A percentile compares a stretch with the other conserved stretches of the same genome.
These are phyloP conservation scores for Synergus laeviventris DNA, from an alignment of 2,888 invertebrate genomes.

Conservation along the genomic window DNA sequence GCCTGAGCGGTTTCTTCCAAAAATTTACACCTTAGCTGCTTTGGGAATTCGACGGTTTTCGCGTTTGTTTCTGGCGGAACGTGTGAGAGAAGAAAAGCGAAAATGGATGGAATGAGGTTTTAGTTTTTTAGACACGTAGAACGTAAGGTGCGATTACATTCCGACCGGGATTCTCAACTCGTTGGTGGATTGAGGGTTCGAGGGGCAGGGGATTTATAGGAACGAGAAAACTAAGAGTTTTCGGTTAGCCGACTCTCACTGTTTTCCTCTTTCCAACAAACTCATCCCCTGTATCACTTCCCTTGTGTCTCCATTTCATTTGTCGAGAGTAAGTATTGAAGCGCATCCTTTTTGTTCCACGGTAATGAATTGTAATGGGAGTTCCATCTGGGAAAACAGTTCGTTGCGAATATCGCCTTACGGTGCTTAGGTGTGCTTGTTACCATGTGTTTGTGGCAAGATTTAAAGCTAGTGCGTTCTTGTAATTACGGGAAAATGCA, in stretches of 20 bases:
- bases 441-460: neutral
- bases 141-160: conserved; percentile 58
- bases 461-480: conserved; percentile 14
- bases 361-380: conserved; percentile 60
- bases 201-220: neutral
- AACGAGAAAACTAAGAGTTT: conserved; percentile 50
- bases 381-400: conserved; percentile 51
- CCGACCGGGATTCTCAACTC: conserved; percentile 51
- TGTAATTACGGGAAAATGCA: conserved; percentile 11
- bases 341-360: conserved; percentile 55
- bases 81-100: neutral
- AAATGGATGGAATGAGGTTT: conserved; percentile 42
- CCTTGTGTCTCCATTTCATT: conserved; percentile 42
- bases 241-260: conserved; percentile 49
- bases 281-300: neutral
- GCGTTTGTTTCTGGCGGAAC: neutral
- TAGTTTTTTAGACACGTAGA: conserved; percentile 58
- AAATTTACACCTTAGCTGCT: neutral
- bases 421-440: neutral
- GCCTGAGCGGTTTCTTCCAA: neutral
- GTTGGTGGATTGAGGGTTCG: conserved; percentile 8
- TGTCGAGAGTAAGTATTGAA: conserved; percentile 45
- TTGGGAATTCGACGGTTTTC: neutral
- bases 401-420: conserved; percentile 35
- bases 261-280: conserved; percentile 42